These are phyloP conservation scores for Pangasius djambal DNA, from an alignment of 2,797 vertebrate species.

Conservation along the genomic window DNA sequence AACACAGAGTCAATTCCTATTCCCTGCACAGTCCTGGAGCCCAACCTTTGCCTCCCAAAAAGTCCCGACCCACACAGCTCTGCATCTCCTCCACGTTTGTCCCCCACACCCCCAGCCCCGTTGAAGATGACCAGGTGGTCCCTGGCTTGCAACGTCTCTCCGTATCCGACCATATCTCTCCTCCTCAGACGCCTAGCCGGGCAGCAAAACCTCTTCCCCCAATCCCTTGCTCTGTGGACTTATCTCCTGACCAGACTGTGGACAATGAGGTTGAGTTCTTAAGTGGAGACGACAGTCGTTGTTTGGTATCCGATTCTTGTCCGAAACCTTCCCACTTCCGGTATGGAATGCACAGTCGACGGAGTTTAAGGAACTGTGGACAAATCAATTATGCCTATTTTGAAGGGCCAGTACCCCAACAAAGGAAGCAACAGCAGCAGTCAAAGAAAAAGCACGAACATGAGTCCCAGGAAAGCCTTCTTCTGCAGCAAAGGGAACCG, in stretches of 20 bases:
- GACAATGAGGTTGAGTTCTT: conserved; percentile 91
- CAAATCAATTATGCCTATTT: conserved; percentile 93
- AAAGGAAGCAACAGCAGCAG: conserved; percentile 52
- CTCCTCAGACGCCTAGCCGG: conserved; percentile 79
- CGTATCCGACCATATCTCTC: conserved; percentile 75
- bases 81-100: conserved; percentile 70
- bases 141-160: conserved; percentile 84
- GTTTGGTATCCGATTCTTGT: conserved; percentile 71
- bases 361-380: conserved; percentile 88
- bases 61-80: conserved; percentile 74
- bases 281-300: conserved; percentile 81
- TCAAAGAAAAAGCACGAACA: conserved; percentile 61
- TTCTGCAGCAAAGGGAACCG: conserved; percentile 60
- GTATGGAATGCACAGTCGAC: conserved; percentile 71
- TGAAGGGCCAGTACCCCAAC: conserved; percentile 75
- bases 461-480: conserved; percentile 65
- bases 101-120: conserved; percentile 66
- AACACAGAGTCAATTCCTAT: conserved; percentile 40
- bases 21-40: conserved; percentile 69
- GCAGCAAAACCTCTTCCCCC: conserved; percentile 91
- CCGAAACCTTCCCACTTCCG: conserved; percentile 75
- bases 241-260: conserved; percentile 75
- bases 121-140: conserved; percentile 78
- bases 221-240: conserved; percentile 74
- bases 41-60: conserved; percentile 76